Conservation (phyloP, 2,113 vertebrate species). For the Erythrocercus mccallii region DNA sequence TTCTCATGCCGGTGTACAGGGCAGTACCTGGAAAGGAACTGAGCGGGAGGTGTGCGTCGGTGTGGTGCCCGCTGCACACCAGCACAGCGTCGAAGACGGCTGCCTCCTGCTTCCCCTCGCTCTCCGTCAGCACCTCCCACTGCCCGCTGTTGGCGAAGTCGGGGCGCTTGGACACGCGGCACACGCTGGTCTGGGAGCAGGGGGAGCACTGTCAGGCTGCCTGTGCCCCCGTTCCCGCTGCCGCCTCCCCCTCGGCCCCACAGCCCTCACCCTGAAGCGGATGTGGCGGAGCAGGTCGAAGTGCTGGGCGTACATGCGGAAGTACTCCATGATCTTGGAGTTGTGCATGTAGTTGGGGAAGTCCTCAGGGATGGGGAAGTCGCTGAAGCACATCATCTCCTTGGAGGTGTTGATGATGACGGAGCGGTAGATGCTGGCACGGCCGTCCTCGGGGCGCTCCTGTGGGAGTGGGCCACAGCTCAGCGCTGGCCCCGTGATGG, state of each 20-base stretch:
- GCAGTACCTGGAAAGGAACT: slow-evolving; percentile 79
- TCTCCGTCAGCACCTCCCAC: too few relatives aligned
- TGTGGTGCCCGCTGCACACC: neutral
- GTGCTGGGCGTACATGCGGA: slow-evolving; percentile 79
- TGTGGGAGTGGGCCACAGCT: neutral
- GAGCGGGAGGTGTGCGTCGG: slow-evolving; percentile 72
- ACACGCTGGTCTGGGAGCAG: too few relatives aligned
- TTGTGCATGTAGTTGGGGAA: slow-evolving; percentile 86
- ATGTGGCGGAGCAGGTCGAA: slow-evolving; percentile 81
- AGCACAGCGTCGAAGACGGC: too few relatives aligned
- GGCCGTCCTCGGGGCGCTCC: slow-evolving; percentile 75
- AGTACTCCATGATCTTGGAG: slow-evolving; percentile 79
- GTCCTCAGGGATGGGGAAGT: slow-evolving; percentile 84
- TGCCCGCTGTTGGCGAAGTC: too few relatives aligned
- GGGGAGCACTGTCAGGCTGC: neutral
- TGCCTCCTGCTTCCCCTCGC: too few relatives aligned
- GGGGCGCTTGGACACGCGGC: too few relatives aligned
- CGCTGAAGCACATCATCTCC: slow-evolving; percentile 93
- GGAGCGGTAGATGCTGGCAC: slow-evolving; percentile 80
- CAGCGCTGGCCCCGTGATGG: fast-evolving
- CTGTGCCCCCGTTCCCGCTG: fast-evolving
- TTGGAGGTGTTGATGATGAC: slow-evolving; percentile 89
- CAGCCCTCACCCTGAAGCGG: slow-evolving; percentile 76
- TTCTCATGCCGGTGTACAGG: fast-evolving
- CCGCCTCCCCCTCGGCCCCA: fast-evolving